Percentiles rank a stretch among this genome's conserved stretches.
These are phyloP conservation scores for Creontiades dilutus DNA, from an alignment of 2,888 invertebrate genomes.

Conservation along the genomic window DNA sequence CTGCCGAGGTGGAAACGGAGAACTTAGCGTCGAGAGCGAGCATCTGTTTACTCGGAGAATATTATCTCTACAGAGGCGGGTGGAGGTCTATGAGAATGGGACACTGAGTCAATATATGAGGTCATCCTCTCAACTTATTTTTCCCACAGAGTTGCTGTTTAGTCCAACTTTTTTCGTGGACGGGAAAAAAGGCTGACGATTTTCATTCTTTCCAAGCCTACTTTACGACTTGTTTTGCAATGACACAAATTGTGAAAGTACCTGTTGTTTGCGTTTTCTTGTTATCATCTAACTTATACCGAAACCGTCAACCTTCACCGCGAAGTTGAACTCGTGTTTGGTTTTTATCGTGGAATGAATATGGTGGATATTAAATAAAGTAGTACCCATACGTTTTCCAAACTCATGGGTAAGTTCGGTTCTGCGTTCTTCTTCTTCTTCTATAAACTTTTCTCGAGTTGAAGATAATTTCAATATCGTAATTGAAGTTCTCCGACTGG, in stretches of 20 bases:
- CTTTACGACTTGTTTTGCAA: not conserved
- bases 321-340: too few species aligned
- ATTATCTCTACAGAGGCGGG: constrained; percentile 41
- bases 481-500: not conserved
- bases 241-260: not conserved
- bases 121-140: constrained; percentile 33
- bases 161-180: not conserved
- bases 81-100: constrained; percentile 45
- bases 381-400: too few species aligned
- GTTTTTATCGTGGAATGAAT: too few species aligned
- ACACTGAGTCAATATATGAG: constrained; percentile 58
- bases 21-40: constrained; percentile 24
- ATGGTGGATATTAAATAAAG: too few species aligned
- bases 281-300: not conserved
- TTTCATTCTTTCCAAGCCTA: not conserved
- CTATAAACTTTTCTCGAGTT: too few species aligned
- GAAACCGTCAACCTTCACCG: not conserved
- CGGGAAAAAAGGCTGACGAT: not conserved
- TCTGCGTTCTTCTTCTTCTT: too few species aligned
- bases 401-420: too few species aligned
- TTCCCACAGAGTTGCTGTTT: not conserved
- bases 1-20: constrained; percentile 53
- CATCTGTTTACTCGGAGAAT: constrained; percentile 57
- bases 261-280: not conserved
- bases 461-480: not conserved